Conservation (phyloP, 2,888 invertebrate species). For the Scaptomyza reducta region DNA sequence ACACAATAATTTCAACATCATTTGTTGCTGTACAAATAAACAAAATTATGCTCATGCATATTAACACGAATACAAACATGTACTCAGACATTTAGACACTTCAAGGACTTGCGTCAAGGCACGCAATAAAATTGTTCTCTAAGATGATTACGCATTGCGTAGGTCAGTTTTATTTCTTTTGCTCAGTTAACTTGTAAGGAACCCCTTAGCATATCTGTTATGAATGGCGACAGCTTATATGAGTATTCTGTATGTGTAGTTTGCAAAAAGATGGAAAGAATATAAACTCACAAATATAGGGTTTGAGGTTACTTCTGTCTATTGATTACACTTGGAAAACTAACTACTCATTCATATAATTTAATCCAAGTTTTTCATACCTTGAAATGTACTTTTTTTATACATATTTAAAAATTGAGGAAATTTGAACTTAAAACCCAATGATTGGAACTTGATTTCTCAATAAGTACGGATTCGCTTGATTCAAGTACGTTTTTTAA, state of each 20-base stretch:
- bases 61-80: slow-evolving; percentile 13
- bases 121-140: background rate
- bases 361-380: no score
- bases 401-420: background rate
- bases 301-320: no score
- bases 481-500: background rate
- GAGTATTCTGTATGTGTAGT: background rate
- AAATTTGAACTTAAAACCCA: background rate
- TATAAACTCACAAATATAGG: background rate
- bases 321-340: no score
- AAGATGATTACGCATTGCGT: background rate
- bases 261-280: background rate
- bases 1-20: slow-evolving; percentile 23
- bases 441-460: background rate
- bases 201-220: background rate
- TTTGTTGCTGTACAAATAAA: slow-evolving; percentile 8
- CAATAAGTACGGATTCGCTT: background rate
- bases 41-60: background rate
- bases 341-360: no score
- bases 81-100: background rate
- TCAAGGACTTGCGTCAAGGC: background rate
- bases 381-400: no score
- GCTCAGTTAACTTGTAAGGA: no score
- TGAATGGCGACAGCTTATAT: background rate
- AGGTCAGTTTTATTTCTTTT: background rate